phyloP scores from a whole-genome alignment of 30 jellyfish, hydroid and myxozoan species.

The Nemopilema nomurai region DNA sequence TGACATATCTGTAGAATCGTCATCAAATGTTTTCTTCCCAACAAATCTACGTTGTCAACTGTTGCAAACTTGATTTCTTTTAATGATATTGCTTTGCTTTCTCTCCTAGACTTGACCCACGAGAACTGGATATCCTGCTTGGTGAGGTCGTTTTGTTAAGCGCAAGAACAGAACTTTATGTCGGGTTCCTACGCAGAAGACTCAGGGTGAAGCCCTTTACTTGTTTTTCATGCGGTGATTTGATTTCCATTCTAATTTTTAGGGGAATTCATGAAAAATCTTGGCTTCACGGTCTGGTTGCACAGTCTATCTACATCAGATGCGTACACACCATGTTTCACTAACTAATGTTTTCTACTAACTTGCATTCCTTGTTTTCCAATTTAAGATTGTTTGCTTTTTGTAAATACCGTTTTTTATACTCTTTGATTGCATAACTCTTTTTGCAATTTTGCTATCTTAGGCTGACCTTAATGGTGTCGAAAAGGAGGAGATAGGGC shows the following conservation, averaged over 20 bases:
- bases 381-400: too few relatives aligned
- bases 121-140: constrained; percentile 73
- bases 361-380: too few relatives aligned
- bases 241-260: neutral
- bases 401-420: too few relatives aligned
- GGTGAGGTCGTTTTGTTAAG: constrained; percentile 85
- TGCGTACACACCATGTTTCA: too few relatives aligned
- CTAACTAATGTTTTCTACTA: too few relatives aligned
- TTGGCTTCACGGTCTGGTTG: too few relatives aligned
- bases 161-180: constrained; percentile 83
- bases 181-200: constrained; percentile 64
- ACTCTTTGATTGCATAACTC: too few relatives aligned
- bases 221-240: neutral
- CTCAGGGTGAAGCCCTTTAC: constrained; percentile 28
- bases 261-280: too few relatives aligned
- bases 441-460: neutral
- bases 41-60: too few relatives aligned
- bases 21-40: too few relatives aligned
- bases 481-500: constrained; percentile 50
- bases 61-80: neutral
- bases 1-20: too few relatives aligned
- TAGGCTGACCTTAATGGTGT: constrained; percentile 67
- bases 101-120: constrained; percentile 79
- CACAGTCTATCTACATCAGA: too few relatives aligned
- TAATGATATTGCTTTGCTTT: neutral